These are phyloP conservation scores for Ameiurus melas DNA, from an alignment of 2,113 vertebrate genomes.

Conservation along the genomic window DNA sequence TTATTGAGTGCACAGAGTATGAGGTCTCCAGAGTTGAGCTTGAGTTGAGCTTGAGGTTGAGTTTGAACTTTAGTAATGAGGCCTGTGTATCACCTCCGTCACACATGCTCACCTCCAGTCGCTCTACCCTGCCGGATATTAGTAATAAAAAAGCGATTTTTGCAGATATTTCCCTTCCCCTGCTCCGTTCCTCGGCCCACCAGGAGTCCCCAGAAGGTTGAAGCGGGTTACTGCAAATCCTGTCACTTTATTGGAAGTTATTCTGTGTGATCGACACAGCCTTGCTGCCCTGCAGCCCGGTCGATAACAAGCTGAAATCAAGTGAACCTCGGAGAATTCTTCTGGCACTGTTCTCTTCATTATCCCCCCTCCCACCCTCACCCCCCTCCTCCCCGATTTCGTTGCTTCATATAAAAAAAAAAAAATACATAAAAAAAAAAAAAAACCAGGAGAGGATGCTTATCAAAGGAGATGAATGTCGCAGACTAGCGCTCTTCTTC, in stretches of 20 bases:
- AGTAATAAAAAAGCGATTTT: constrained; percentile 37
- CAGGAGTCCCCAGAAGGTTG: constrained; percentile 34
- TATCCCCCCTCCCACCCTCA: background rate
- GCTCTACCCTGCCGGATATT: background rate
- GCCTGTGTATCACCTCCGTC: background rate
- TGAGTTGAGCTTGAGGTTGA: background rate
- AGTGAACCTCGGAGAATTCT: constrained; percentile 40
- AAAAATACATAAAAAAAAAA: background rate
- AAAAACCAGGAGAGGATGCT: constrained; percentile 5
- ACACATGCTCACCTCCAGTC: background rate
- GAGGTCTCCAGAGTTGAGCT: background rate
- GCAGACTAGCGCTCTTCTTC: constrained; percentile 8
- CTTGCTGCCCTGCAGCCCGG: constrained; percentile 15
- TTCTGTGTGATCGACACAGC: constrained; percentile 3
- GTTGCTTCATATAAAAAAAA: constrained; percentile 15
- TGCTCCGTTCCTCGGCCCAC: background rate
- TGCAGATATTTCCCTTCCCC: background rate
- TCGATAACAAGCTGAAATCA: constrained; percentile 42
- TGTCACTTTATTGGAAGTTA: constrained; percentile 41
- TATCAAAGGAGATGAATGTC: constrained; percentile 28
- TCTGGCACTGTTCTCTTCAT: constrained; percentile 36
- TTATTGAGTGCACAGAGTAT: no score
- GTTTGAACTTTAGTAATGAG: background rate
- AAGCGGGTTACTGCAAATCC: constrained; percentile 47
- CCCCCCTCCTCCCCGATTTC: no score